A percentile compares a stretch with the other conserved stretches of the same genome.
phyloP scores from a whole-genome alignment of 2,113 vertebrate genomes.

The Grus americana region DNA sequence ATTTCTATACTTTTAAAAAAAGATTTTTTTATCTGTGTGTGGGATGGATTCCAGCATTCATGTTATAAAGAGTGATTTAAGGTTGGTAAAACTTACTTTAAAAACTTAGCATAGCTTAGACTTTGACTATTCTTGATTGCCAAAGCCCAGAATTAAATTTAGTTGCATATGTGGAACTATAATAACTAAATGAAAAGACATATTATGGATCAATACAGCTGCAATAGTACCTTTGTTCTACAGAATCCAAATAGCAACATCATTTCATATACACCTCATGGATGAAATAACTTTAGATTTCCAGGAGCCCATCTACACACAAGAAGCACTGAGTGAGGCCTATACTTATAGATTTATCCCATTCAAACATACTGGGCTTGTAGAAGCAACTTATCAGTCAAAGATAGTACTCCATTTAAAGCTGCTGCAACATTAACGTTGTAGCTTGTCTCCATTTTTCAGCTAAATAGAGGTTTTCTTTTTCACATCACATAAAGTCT shows the following conservation, averaged over 20 bases:
- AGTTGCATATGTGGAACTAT: conserved; percentile 15
- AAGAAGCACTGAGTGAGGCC: background rate
- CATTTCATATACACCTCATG: background rate
- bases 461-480: conserved; percentile 73
- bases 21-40: background rate
- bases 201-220: conserved; percentile 39
- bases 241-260: conserved; percentile 34
- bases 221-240: conserved; percentile 32
- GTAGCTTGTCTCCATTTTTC: conserved; percentile 69
- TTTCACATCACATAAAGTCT: conserved; percentile 74
- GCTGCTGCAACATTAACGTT: conserved; percentile 60
- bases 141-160: conserved; percentile 60
- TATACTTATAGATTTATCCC: conserved; percentile 36
- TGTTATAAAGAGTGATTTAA: background rate
- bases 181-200: conserved; percentile 61
- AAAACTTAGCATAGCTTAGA: background rate
- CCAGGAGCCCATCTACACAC: conserved; percentile 26
- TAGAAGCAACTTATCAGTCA: conserved; percentile 53
- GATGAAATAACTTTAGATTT: conserved; percentile 49
- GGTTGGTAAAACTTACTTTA: background rate
- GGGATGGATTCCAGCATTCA: background rate
- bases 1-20: background rate
- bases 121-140: background rate
- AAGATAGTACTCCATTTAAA: conserved; percentile 49
- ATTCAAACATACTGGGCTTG: conserved; percentile 18